Evolutionary conservation across 2,797 vertebrate species (phyloP).

Genomic region (Poeciliopsis turneri): DNA sequence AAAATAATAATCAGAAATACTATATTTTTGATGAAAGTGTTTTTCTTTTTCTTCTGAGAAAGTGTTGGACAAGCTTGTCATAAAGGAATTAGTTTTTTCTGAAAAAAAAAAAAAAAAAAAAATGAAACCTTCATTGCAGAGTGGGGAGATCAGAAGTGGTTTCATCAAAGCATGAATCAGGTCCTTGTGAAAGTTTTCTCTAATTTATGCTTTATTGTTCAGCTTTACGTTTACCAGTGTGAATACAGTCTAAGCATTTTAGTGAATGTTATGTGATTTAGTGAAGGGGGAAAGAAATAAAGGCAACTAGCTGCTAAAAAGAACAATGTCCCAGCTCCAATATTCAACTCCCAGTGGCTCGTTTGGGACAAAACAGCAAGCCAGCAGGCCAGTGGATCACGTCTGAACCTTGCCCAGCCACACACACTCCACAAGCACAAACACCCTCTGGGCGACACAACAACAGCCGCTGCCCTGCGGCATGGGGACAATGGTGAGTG

Average conservation of each 20-base stretch:
- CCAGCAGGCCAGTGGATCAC: conserved; percentile 50
- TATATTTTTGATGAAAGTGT: conserved; percentile 43
- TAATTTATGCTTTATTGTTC: not conserved
- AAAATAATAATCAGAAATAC: not conserved
- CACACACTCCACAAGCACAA: conserved; percentile 41
- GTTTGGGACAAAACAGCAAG: conserved; percentile 44
- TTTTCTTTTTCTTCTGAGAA: conserved; percentile 43
- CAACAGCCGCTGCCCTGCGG: conserved; percentile 57
- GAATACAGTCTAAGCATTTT: not conserved
- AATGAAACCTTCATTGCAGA: not conserved
- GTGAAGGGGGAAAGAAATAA: conserved; percentile 2
- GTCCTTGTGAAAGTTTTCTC: not conserved
- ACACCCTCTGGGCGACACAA: conserved; percentile 52
- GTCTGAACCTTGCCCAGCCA: conserved; percentile 47
- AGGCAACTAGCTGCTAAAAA: conserved; percentile 26
- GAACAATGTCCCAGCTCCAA: conserved; percentile 29
- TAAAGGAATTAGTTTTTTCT: conserved; percentile 37
- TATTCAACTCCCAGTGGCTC: conserved; percentile 44
- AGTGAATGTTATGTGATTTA: not conserved
- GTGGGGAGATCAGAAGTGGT: not conserved
- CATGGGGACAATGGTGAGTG: conserved; percentile 45
- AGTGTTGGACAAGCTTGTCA: conserved; percentile 53
- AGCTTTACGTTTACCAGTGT: not conserved
- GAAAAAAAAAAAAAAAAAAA: not conserved
- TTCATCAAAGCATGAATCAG: not conserved